Evolutionary conservation across 1,140 invertebrate genomes (phyloP), one percentile per base, ranked within the genome.

Genomic region (Calycopis cecrops): DNA sequence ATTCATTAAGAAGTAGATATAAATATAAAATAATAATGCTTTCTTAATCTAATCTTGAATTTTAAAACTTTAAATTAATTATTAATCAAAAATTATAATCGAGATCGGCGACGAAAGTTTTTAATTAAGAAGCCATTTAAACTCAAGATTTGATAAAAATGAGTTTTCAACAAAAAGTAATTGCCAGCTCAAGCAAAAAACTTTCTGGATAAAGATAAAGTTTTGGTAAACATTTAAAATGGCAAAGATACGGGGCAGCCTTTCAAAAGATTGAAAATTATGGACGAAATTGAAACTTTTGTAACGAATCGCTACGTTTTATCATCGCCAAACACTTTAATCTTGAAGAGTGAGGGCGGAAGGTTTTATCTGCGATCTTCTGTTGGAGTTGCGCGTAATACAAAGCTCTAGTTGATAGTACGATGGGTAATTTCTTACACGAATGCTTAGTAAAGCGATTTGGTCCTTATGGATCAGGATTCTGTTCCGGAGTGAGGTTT

Each of bases 221-320:
- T 1, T 44, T 12, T 17, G 40, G 40, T 16, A 44, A 44, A 44
- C 14, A 44, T 44, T 44, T 18, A 9, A 44, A 44, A 44, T 44
- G 2, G 0, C 40, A 14, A 14, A 44, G 40, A 44, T 44, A 44
- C 40, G 14, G 3, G 38, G 12, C 21, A 28, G 2, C 21, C 21
- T 44, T 44, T 44, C 40, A 16, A 16, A 44, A 44, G 40, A 16
- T 44, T 44, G 40, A 44, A 44, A 44, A 44, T 16, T 44, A 9
- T 44, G 40, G 40, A 44, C 9, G 16, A 44, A 44, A 44, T 17
- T 44, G 40, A 44, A 44, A 44, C 12, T 44, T 35, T 38, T 37
- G 35, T 21, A 52, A 11, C 21, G 35, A 40, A 52, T 18, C 18
- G 35, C 38, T 48, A 18, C 18, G 12, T 48, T 48, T 38, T 48